Percentiles rank a stretch among this genome's conserved stretches.
Evolutionary conservation across 2,888 invertebrate genomes (phyloP).

Genomic region (Allophyes oxyacanthae): DNA sequence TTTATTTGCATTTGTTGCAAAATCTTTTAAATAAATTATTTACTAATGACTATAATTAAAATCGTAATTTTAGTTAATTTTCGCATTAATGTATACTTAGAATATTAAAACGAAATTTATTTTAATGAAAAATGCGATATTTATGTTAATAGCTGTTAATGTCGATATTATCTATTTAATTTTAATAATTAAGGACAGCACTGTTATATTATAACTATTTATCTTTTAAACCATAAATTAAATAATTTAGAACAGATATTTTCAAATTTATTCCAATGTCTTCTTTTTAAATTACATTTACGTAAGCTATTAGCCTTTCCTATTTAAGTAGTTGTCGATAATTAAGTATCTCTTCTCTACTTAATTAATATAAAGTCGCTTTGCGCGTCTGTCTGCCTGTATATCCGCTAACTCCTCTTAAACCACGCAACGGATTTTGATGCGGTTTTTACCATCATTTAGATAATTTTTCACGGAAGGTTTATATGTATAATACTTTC

Average conservation of each 20-base stretch:
- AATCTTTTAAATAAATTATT: slow-evolving; percentile 10
- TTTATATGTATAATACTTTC: too few species aligned
- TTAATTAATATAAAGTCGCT: too few species aligned
- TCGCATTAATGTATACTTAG: slow-evolving; percentile 10
- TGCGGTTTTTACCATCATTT: too few species aligned
- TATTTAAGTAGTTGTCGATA: too few species aligned
- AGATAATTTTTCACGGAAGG: too few species aligned
- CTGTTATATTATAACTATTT: slow-evolving; percentile 8
- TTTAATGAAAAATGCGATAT: slow-evolving; percentile 15
- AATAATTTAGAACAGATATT: neutral
- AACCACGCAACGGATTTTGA: too few species aligned
- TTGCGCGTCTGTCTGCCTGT: too few species aligned
- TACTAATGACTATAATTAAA: slow-evolving; percentile 10
- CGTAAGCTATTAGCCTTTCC: too few species aligned
- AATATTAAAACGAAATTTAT: slow-evolving; percentile 9
- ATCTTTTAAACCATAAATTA: slow-evolving; percentile 6
- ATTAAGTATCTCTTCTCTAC: too few species aligned
- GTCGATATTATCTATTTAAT: slow-evolving; percentile 5
- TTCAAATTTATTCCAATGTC: neutral
- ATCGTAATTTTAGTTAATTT: slow-evolving; percentile 11
- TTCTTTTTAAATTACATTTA: neutral
- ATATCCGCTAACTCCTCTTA: too few species aligned
- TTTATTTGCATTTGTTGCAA: slow-evolving; percentile 15
- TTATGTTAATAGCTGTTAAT: slow-evolving; percentile 23
- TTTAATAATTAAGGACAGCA: slow-evolving; percentile 1